Base-by-base conservation (phyloP, 2,797 vertebrate genomes). In the Ataeniobius toweri region DNA sequence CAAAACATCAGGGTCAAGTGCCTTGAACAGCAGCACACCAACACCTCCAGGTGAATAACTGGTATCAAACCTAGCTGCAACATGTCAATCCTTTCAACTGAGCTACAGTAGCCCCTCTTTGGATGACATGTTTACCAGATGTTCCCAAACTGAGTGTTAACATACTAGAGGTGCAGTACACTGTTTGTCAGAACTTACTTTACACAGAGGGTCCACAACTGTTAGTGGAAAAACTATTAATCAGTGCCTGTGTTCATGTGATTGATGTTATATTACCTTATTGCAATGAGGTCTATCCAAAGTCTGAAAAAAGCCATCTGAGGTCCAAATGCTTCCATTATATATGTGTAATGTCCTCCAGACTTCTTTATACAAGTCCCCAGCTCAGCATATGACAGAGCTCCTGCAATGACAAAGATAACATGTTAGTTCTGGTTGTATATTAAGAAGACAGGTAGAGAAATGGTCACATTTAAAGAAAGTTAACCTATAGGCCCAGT, bases 351-450 rank as follows among this genome's bases (percentile, higher is more conserved):
- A 88, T 99, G 98, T 55, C 98, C 98, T 2, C 98, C 98, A 72
- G 98, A 99, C 90, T 99, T 99, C 94, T 96, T 97, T 81, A 99
- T 98, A 83, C 95, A 97, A 0, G 98, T 99, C 78, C 98, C 98
- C 83, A 99, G 85, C 78, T 99, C 98, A 75, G 98, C 98, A 44
- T 99, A 99, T 81, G 93, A 97, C 82, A 99, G 92, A 55, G 98
- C 98, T 91, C 98, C 98, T 99, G 89, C 77, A 81, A 77, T 1
- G 80, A 85, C 73, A 88, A 75, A 80, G 31, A 31, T 36, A 28
- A 85, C 67, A 78, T 1, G 63, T 85, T 68, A 83, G 61, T 39
- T 79, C 41, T 44, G 22, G 61, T 50, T 71, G 9, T 63, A 39
- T 69, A 74, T 80, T 51, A 77, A 74, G 31, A 73, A 48, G 48